Conservation (phyloP, 2,113 vertebrate genomes). For the Hucho hucho region DNA sequence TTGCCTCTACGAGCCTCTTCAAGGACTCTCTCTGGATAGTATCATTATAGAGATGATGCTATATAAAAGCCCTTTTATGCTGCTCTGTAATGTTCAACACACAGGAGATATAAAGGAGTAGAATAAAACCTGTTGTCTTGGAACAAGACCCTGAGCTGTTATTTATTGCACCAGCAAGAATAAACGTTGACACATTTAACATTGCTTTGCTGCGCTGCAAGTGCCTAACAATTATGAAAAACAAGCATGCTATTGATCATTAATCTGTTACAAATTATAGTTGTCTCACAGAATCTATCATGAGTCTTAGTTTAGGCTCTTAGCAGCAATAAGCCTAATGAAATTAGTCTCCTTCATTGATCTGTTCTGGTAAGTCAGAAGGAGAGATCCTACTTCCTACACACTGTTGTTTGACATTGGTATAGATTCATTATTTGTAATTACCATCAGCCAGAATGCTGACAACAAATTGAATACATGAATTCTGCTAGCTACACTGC, state of each 20-base stretch:
- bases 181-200: conserved; percentile 31
- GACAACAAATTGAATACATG: conserved; percentile 44
- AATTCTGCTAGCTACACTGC: not conserved
- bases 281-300: conserved; percentile 47
- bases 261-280: conserved; percentile 56
- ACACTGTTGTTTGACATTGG: conserved; percentile 31
- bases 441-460: conserved; percentile 39
- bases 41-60: conserved; percentile 51
- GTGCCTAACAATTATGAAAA: conserved; percentile 49
- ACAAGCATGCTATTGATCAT: conserved; percentile 63
- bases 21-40: conserved; percentile 62
- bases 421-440: conserved; percentile 57
- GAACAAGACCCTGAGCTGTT: conserved; percentile 22
- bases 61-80: conserved; percentile 42
- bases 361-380: conserved; percentile 48
- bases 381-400: conserved; percentile 36
- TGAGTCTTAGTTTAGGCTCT: conserved; percentile 51
- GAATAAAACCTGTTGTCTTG: conserved; percentile 11
- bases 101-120: conserved; percentile 29
- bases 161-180: conserved; percentile 41
- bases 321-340: conserved; percentile 58
- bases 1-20: conserved; percentile 59
- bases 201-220: conserved; percentile 9
- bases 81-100: conserved; percentile 37
- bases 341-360: conserved; percentile 68